A percentile compares a stretch with the other conserved stretches of the same genome.
phyloP scores from a whole-genome alignment of 2,797 vertebrate species.

The Acanthiza pusilla region DNA sequence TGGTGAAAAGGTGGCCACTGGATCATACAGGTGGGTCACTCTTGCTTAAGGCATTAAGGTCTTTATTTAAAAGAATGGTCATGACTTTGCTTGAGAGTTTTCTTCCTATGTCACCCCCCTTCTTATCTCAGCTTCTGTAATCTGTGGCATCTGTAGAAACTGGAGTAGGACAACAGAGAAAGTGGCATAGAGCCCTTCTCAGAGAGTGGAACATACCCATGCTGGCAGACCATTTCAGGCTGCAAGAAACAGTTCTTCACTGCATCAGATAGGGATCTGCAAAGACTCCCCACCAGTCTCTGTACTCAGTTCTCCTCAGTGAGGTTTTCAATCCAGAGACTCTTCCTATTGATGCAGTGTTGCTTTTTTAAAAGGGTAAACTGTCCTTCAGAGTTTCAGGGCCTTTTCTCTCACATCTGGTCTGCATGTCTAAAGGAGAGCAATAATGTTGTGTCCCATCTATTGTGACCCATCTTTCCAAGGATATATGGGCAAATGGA shows the following conservation, averaged over 20 bases:
- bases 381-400: neutral
- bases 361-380: neutral
- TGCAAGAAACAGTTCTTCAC: neutral
- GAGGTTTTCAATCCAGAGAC: neutral
- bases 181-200: neutral
- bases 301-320: neutral
- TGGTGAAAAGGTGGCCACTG: conserved; percentile 90
- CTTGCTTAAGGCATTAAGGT: neutral
- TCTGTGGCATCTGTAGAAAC: neutral
- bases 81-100: neutral
- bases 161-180: neutral
- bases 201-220: neutral
- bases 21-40: conserved; percentile 86
- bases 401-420: neutral
- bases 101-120: neutral
- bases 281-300: neutral
- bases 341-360: neutral
- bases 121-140: neutral
- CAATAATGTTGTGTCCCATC: neutral
- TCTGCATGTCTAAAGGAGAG: neutral
- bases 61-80: neutral
- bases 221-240: neutral
- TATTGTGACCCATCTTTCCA: neutral
- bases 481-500: neutral
- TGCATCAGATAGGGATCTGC: neutral